phyloP scores from a whole-genome alignment of 1,140 invertebrate genomes.

The Hycleus phaleratus region DNA sequence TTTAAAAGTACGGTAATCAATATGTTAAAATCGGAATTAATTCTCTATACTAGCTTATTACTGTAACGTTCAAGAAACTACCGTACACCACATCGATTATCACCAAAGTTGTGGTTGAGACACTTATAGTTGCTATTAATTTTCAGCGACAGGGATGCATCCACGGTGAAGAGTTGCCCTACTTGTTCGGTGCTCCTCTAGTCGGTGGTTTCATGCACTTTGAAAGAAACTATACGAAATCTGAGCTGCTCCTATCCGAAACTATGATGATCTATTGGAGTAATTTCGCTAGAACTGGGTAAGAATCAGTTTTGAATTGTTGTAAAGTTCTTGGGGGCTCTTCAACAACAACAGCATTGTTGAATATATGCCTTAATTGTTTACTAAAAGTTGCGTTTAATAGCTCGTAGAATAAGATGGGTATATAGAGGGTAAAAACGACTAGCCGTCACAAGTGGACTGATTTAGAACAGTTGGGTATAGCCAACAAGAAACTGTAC shows the following conservation, averaged over 20 bases:
- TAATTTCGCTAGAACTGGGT: conserved; percentile 98
- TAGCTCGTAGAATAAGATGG: too few relatives aligned
- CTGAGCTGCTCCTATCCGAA: conserved; percentile 82
- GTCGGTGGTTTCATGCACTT: conserved; percentile 78
- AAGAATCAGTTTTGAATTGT: conserved; percentile 42
- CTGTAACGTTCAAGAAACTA: too few relatives aligned
- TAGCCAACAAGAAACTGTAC: too few relatives aligned
- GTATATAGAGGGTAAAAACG: too few relatives aligned
- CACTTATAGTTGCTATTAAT: conserved; percentile 20
- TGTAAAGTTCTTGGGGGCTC: not conserved
- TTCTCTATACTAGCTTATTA: not conserved
- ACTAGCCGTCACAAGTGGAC: too few relatives aligned
- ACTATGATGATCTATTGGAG: conserved; percentile 90
- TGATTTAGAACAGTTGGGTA: too few relatives aligned
- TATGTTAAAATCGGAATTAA: not conserved
- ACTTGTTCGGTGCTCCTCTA: conserved; percentile 75
- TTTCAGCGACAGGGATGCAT: conserved; percentile 76
- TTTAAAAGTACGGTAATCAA: not conserved
- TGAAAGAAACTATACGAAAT: conserved; percentile 80
- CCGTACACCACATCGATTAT: not conserved
- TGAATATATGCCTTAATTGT: conserved; percentile 5
- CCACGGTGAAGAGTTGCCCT: conserved; percentile 87
- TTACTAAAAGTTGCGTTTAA: not conserved
- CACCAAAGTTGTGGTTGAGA: not conserved
- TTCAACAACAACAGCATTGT: not conserved